Base-by-base conservation (phyloP, 2,797 vertebrate species). In the Erpetoichthys calabaricus region DNA sequence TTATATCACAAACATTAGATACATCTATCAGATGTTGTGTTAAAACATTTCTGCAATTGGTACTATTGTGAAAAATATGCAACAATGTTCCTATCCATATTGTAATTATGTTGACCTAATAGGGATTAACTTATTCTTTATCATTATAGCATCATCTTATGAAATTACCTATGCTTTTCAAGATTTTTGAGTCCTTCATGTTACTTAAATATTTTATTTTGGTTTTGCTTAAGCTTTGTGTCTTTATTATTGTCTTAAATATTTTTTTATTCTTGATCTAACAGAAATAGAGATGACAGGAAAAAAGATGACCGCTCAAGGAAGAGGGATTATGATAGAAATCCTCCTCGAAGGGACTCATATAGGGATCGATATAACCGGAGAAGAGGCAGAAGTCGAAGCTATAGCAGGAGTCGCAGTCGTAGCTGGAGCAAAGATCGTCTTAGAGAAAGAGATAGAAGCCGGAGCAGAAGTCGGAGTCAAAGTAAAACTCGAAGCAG, bases 301-400 rank as follows among this genome's bases (percentile, higher is more conserved):
- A 97, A 96, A 62, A 91, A 96, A 70, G 94, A 97, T 3, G 94
- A 98, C 58, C 94, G 94, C 53, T 86, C 89, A 65, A 86, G 96
- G 5, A 97, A 97, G 75, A 84, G 94, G 65, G 96, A 99, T 55
- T 97, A 97, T 61, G 94, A 98, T 47, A 85, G 94, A 59, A 88
- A 85, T 65, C 88, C 82, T 8, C 89, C 87, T 45, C 83, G 95
- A 58, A 86, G 95, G 65, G 96, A 99, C 71, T 94, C 91, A 0
- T 98, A 99, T 56, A 86, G 94, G 6, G 95, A 98, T 4, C 84
- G 96, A 1, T 98, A 98, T 51, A 98, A 95, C 65, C 86, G 96
- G 57, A 82, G 95, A 62, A 83, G 96, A 64, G 96, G 92, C 0
- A 87, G 91, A 54, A 96, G 92, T 70, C 83, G 89, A 46, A 97